phyloP scores from a whole-genome alignment of 2,797 vertebrate species.

The Brachyalestes nurse region DNA sequence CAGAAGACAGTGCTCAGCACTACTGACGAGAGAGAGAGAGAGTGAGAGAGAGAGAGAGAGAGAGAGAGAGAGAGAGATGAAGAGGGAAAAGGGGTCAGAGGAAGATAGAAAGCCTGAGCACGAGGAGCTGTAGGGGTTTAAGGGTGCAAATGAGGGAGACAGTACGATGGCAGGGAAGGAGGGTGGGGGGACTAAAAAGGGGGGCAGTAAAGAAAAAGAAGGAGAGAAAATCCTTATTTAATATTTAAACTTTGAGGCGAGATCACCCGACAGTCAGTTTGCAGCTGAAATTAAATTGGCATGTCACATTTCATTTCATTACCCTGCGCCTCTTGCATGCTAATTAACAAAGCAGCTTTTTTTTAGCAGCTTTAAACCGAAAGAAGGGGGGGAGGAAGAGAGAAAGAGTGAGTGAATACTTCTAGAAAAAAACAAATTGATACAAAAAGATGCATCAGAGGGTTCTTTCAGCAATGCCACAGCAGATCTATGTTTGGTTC shows the following conservation, averaged over 20 bases:
- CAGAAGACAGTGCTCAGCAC: not conserved
- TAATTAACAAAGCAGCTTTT: constrained; percentile 70
- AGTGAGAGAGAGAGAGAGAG: not conserved
- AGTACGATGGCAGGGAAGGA: not conserved
- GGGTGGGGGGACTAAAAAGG: not conserved
- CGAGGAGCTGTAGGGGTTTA: constrained; percentile 27
- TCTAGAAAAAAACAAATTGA: too few species aligned
- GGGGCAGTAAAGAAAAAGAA: constrained; percentile 27
- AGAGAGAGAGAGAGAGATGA: not conserved
- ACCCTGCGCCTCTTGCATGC: constrained; percentile 67
- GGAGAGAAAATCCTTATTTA: constrained; percentile 65
- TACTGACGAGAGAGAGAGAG: constrained; percentile 29
- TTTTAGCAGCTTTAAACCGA: constrained; percentile 67
- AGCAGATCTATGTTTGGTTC: too few species aligned
- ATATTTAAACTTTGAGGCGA: constrained; percentile 77
- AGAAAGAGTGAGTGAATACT: too few species aligned
- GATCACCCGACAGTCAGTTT: constrained; percentile 66
- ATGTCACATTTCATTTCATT: constrained; percentile 80
- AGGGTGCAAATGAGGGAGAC: not conserved
- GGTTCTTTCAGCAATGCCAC: too few species aligned
- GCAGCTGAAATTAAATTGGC: constrained; percentile 77
- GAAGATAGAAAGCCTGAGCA: constrained; percentile 39
- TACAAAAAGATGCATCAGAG: too few species aligned
- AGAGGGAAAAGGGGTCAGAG: not conserved
- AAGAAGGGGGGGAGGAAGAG: constrained; percentile 46